Evolutionary conservation across 2,797 vertebrate species (phyloP).

Genomic region (Allobates femoralis): DNA sequence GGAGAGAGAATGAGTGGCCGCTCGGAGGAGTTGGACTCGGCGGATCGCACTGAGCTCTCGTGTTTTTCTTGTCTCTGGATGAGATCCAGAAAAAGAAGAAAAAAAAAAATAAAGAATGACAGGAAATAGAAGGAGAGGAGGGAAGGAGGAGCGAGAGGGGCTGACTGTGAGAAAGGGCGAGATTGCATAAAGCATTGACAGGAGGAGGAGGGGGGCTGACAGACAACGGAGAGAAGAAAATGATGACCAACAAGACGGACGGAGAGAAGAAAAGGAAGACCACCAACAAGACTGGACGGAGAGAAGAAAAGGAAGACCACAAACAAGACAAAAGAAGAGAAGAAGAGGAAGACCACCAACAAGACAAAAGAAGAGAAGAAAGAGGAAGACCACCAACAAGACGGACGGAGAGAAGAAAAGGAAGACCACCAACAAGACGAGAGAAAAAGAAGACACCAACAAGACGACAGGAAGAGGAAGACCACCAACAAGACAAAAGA

Average conservation of each 20-base stretch:
- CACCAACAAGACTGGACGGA: no score
- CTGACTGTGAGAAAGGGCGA: neutral
- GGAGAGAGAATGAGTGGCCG: neutral
- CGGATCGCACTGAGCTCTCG: slow-evolving; percentile 12
- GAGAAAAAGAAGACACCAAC: no score
- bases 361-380: no score
- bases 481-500: no score
- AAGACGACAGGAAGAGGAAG: no score
- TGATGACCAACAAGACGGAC: neutral
- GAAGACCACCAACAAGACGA: no score
- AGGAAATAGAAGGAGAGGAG: slow-evolving; percentile 56
- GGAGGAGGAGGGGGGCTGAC: neutral
- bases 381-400: no score
- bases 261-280: no score
- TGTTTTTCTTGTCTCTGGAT: slow-evolving; percentile 57
- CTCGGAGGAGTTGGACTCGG: slow-evolving; percentile 23
- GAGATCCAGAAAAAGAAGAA: slow-evolving; percentile 37
- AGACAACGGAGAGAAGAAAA: neutral
- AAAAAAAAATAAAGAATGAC: slow-evolving; percentile 57
- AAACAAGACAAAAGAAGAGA: no score
- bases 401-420: no score
- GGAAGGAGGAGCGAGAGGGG: slow-evolving; percentile 37
- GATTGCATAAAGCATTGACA: neutral
- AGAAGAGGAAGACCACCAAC: no score
- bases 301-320: no score